Evolutionary conservation across 2,888 invertebrate genomes (phyloP), one percentile per base, ranked within the genome.

Genomic region (Drosophila kambysellisi): DNA sequence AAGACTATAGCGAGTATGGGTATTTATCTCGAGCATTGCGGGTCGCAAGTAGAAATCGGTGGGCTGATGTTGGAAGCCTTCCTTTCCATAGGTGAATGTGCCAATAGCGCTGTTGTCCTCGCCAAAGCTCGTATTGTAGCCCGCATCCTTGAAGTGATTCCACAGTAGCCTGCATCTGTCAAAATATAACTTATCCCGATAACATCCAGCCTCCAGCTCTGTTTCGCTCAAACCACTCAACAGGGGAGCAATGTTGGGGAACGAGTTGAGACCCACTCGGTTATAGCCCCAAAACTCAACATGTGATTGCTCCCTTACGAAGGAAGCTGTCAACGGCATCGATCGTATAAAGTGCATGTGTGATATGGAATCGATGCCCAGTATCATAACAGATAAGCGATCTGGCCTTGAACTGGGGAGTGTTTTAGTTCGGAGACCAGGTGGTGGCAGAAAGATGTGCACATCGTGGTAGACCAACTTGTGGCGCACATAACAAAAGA

Each of bases 211-310:
- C 50, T 93, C 93, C 54, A 97, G 91, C 86, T 97, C 96, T 0
- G 93, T 92, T 32, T 95, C 95, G 52, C 94, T 94, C 39, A 95
- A 89, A 0, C 98, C 98, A 9, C 95, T 95, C 12, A 98, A 93
- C 70, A 97, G 94, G 0, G 98, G 96, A 0, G 96, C 94, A 70
- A 98, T 92, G 92, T 98, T 98, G 1, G 97, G 97, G 92, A 96
- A 97, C 0, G 98, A 97, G 92, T 98, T 98, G 91, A 98, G 97
- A 0, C 96, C 98, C 8, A 98, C 96, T 94, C 98, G 98, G 91
- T 96, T 98, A 92, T 97, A 98, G 3, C 98, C 98, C 65, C 96
- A 91, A 90, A 98, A 94, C 91, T 97, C 97, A 60, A 96, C 94
- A 17, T 94, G 82, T 4, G 81, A 74, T 25, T 69, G 41, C 1